Conservation (phyloP, 2,888 invertebrate species). For the Luffia ferchaultella region DNA sequence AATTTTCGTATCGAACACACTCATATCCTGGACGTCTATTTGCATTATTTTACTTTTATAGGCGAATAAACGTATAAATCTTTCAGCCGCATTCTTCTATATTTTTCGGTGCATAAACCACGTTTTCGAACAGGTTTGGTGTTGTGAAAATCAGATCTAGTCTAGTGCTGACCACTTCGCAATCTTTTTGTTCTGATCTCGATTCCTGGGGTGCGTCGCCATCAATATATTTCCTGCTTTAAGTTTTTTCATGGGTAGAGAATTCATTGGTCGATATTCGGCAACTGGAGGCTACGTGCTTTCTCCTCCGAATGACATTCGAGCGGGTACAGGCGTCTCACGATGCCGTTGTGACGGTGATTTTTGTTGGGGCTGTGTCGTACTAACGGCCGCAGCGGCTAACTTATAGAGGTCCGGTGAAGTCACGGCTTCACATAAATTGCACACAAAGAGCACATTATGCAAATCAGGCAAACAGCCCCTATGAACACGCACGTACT, state of each 20-base stretch:
- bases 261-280: no score
- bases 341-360: constrained; percentile 2
- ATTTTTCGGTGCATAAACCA: background rate
- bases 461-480: constrained; percentile 18
- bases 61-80: constrained; percentile 26
- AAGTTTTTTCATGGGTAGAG: no score
- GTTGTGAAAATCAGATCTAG: constrained; percentile 31
- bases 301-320: constrained; percentile 49
- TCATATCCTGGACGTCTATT: constrained; percentile 11
- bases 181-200: background rate
- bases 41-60: constrained; percentile 22
- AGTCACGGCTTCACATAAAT: constrained; percentile 28
- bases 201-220: background rate
- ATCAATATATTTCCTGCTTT: no score
- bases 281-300: no score
- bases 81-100: background rate
- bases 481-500: constrained; percentile 30
- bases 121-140: constrained; percentile 17
- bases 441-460: constrained; percentile 21
- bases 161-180: constrained; percentile 22
- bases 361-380: no score
- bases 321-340: constrained; percentile 37
- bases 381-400: constrained; percentile 22
- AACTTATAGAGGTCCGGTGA: constrained; percentile 23
- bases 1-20: constrained; percentile 14